A percentile compares a stretch with the other conserved stretches of the same genome.
Evolutionary conservation across 2,888 invertebrate species (phyloP).

Genomic region (Allygus modestus): DNA sequence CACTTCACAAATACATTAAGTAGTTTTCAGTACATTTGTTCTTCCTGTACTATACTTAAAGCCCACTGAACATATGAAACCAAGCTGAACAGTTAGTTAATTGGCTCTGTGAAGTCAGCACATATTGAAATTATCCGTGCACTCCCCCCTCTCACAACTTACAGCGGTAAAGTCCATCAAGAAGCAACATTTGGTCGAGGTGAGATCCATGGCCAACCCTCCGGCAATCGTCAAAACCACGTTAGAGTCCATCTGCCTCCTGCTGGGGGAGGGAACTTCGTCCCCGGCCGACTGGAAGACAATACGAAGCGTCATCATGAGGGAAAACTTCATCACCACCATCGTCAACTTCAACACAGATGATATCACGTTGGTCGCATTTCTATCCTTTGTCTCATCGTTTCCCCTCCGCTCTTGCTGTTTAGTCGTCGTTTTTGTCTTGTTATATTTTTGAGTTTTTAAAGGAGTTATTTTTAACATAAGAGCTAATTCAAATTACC

Average conservation of each 20-base stretch:
- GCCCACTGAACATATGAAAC: too few relatives aligned
- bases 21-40: too few relatives aligned
- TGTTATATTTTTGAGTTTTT: not conserved
- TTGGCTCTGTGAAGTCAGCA: too few relatives aligned
- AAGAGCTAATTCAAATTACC: not conserved
- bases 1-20: too few relatives aligned
- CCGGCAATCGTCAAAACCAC: slow-evolving; percentile 98
- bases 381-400: not conserved
- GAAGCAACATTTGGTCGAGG: slow-evolving; percentile 99
- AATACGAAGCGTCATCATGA: slow-evolving; percentile 97
- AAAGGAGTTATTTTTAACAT: not conserved
- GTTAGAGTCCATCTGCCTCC: slow-evolving; percentile 98
- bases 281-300: slow-evolving; percentile 94
- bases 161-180: slow-evolving; percentile 99
- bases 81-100: too few relatives aligned
- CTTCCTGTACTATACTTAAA: too few relatives aligned
- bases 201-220: slow-evolving; percentile 98
- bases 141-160: slow-evolving; percentile 66
- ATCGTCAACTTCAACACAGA: slow-evolving; percentile 99
- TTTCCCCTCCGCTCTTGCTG: not conserved
- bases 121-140: not conserved
- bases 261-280: slow-evolving; percentile 96
- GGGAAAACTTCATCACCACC: slow-evolving; percentile 99
- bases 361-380: slow-evolving; percentile 92
- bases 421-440: not conserved